Base-by-base conservation (phyloP, 2,113 vertebrate genomes). In the Psammodynastes pulverulentus region DNA sequence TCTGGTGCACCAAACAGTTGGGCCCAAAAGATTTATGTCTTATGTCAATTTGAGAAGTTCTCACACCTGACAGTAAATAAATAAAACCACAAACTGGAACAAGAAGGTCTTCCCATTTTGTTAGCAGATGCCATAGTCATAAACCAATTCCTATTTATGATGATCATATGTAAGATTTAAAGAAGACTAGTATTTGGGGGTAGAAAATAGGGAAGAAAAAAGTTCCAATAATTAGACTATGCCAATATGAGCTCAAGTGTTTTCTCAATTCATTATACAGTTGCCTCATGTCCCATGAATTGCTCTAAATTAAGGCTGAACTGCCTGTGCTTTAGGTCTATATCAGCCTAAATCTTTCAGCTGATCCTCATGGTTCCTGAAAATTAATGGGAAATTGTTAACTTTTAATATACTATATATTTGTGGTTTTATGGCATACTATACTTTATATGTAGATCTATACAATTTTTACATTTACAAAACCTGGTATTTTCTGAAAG, bases 401-500 rank as follows among this genome's bases (percentile, higher is more conserved):
- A 79, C 34, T 79, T 79, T 79, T 79, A 79, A 21, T 79, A 79
- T 43, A 34, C 2, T 79, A 9, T 43, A 79, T 39, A 79, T 93
- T 94, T 93, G 26, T 92, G n/a, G 15, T 62, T 93, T 93, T 21
- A 56, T 67, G 90, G 56, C 84, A 84, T 0, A 84, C 5, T 94
- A 58, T 9, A 34, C 91, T 90, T 84, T 13, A 58, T 58, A 90
- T 15, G 87, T 45, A 91, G 10, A 15, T 89, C 87, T 94, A 56
- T 21, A 51, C 51, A 84, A 87, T 72, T 39, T 4, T 84, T 86
- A 56, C 46, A 54, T 93, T 94, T 90, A 91, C 72, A 92, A 90
- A 9, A 92, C 88, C 54, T 94, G 54, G 45, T 72, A 29, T 89
- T 93, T 94, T 94, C 48, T 92, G 15, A 88, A 29, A 39, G 17